Base-by-base conservation (phyloP, 2,888 invertebrate genomes). In the Parascotia fuliginaria region DNA sequence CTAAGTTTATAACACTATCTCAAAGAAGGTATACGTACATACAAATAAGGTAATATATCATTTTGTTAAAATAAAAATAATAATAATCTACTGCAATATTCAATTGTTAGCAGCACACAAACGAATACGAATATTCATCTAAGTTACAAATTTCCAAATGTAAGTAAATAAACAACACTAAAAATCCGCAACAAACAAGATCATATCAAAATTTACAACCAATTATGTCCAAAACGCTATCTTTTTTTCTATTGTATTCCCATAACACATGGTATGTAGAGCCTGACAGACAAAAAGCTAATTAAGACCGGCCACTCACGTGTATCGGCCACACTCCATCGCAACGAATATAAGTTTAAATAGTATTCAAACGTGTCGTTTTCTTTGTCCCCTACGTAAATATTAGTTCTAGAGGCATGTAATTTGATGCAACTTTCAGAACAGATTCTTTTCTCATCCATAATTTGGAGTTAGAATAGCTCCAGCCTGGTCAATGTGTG, bases 241-340 rank as follows among this genome's bases (percentile, higher is more conserved):
- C 14, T 9, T 22, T 6, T 7, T 7, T 33, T 33, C 14, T 29
- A 39, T 39, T 44, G 60, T 60, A 7, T 45, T 40, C 11, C 42
- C 45, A 39, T 22, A 43, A 40, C 40, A 45, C 32, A 51, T 34
- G 46, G 55, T 55, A 71, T 71, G 34, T 73, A 73, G 77, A 77
- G 71, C 77, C 65, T 60, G 63, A 65, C 39, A 49, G 58, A 73
- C 70, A 77, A 75, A 77, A 75, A 77, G 65, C 33, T 63, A 75
- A 77, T 75, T 74, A 73, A 61, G 55, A 14, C 57, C 38, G 40
- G 44, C 58, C 57, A 57, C 49, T 65, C 65, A 55, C 57, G 61
- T 63, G 72, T 60, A 54, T 58, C 63, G 36, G 60, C 55, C 33
- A 49, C 65, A 58, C 50, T 60, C 45, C 45, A 55, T 50, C 38